phyloP scores from a whole-genome alignment of 2,888 invertebrate genomes.

The Tenthredo scrophulariae region DNA sequence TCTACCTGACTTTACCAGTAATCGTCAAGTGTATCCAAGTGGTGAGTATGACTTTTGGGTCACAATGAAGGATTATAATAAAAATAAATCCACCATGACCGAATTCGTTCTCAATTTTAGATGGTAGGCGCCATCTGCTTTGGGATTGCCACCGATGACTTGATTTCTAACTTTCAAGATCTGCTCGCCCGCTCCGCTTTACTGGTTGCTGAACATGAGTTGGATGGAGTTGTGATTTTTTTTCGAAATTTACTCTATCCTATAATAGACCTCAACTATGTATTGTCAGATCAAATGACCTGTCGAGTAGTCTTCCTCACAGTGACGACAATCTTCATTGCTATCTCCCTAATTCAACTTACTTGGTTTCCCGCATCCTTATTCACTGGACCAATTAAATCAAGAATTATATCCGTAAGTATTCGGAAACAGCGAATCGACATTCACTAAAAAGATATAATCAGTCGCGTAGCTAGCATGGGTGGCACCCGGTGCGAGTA shows the following conservation, averaged over 20 bases:
- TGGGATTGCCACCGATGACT: background rate
- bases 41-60: background rate
- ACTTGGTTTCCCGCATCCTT: constrained; percentile 25
- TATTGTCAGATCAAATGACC: background rate
- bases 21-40: background rate
- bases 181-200: background rate
- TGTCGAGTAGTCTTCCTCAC: background rate
- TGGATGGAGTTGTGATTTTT: background rate
- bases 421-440: background rate
- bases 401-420: constrained; percentile 11
- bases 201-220: background rate
- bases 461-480: too few species aligned
- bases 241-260: background rate
- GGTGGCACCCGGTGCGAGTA: too few species aligned
- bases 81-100: background rate
- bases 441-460: background rate
- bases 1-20: background rate
- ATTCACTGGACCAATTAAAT: background rate
- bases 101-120: background rate
- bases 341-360: background rate
- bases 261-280: background rate
- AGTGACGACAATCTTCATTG: background rate
- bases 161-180: background rate
- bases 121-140: background rate
- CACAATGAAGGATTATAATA: background rate